Conservation (phyloP, 2,113 vertebrate species). For the Aythya baeri region DNA sequence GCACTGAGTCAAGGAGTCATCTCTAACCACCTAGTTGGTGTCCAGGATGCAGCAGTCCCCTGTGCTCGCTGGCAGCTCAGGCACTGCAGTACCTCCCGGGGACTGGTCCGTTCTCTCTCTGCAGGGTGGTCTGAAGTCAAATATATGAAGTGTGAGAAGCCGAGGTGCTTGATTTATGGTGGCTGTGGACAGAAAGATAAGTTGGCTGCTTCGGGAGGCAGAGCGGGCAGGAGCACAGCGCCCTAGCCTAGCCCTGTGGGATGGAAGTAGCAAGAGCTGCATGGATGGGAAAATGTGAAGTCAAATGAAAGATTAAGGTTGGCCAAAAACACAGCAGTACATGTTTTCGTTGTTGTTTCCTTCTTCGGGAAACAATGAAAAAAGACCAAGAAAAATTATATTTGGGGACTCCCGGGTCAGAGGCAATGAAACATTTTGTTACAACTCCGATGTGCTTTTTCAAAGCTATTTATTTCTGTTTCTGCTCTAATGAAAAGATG, state of each 20-base stretch:
- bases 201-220: not conserved
- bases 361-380: not conserved
- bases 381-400: not conserved
- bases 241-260: accelerated
- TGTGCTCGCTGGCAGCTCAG: not conserved
- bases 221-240: not conserved
- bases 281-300: not conserved
- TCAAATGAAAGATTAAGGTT: not conserved
- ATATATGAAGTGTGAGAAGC: not conserved
- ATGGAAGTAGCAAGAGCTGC: not conserved
- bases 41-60: not conserved
- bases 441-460: not conserved
- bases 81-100: not conserved
- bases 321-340: not conserved
- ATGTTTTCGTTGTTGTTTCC: not conserved
- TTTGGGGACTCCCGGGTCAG: not conserved
- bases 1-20: not conserved
- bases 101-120: not conserved
- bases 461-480: not conserved
- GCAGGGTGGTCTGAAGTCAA: not conserved
- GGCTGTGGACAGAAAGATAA: not conserved
- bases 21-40: not conserved
- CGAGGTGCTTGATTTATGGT: not conserved
- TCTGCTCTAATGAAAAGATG: not conserved
- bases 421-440: not conserved